Percentiles rank a stretch among this genome's conserved stretches.
phyloP scores from a whole-genome alignment of 2,113 vertebrate species.

The Halcyon senegalensis region DNA sequence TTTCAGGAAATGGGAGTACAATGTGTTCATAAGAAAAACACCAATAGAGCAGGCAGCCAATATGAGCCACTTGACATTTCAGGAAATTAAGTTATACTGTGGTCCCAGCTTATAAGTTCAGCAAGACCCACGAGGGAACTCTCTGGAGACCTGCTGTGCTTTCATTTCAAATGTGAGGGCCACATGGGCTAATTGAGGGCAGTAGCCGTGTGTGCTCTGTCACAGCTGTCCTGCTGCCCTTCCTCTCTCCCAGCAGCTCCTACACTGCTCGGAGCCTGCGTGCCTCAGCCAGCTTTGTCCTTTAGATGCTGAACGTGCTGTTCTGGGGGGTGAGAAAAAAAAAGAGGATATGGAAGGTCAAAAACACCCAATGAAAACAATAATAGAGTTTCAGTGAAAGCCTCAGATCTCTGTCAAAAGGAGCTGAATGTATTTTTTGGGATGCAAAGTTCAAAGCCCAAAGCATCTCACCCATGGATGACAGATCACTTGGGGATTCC shows the following conservation, averaged over 20 bases:
- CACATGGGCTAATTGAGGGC: constrained; percentile 46
- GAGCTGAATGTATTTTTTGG: neutral
- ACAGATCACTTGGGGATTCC: neutral
- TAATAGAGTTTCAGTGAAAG: neutral
- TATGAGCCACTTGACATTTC: constrained; percentile 33
- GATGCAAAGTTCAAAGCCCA: neutral
- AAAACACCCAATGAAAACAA: neutral
- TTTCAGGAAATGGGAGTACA: constrained; percentile 15
- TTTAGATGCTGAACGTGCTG: neutral
- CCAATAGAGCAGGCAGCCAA: neutral
- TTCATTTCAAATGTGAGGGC: neutral
- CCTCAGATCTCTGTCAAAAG: neutral
- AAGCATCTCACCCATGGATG: neutral
- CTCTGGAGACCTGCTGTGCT: neutral
- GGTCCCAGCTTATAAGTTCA: constrained; percentile 5
- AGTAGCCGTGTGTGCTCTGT: neutral
- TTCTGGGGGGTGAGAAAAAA: neutral
- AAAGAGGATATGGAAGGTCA: neutral
- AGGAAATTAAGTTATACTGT: constrained; percentile 46
- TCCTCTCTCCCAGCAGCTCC: neutral
- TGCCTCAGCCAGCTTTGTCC: neutral
- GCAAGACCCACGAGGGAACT: neutral
- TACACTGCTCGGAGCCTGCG: neutral
- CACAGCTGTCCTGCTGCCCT: neutral
- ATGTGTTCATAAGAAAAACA: constrained; percentile 8